Conservation (phyloP, 2,113 vertebrate genomes). For the Sylvia atricapilla region DNA sequence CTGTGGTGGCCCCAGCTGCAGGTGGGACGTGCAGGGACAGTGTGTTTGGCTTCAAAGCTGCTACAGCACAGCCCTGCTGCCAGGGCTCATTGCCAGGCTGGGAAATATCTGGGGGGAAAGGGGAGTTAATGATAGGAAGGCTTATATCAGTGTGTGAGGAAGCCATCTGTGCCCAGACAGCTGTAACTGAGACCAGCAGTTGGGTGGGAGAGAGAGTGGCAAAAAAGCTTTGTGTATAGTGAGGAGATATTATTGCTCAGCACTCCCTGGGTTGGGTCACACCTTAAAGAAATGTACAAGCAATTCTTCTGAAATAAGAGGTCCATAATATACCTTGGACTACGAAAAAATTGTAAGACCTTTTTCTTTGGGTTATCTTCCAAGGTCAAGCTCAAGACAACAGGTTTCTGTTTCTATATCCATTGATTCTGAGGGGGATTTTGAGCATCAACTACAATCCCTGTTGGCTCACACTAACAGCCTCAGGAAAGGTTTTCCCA, state of each 20-base stretch:
- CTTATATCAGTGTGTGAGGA: neutral
- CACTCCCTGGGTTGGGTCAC: neutral
- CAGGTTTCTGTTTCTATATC: neutral
- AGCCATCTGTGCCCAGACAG: neutral
- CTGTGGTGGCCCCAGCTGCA: neutral
- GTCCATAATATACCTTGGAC: accelerated
- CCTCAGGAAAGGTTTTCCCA: neutral
- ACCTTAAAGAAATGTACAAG: neutral
- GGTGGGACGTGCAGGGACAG: neutral
- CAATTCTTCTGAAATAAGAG: neutral
- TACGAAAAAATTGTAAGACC: neutral
- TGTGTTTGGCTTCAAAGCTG: accelerated
- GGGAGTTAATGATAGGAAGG: neutral
- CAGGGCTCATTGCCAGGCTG: neutral
- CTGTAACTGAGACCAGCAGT: neutral
- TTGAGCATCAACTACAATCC: neutral
- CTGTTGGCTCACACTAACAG: neutral
- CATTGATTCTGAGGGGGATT: neutral
- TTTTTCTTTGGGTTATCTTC: neutral
- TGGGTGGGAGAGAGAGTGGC: neutral
- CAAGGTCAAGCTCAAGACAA: neutral
- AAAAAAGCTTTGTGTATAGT: neutral
- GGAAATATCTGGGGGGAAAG: neutral
- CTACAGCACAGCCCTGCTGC: neutral
- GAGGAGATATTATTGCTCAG: neutral